Base-by-base conservation (phyloP, 2,113 vertebrate species). In the Ctenomys sociabilis region DNA sequence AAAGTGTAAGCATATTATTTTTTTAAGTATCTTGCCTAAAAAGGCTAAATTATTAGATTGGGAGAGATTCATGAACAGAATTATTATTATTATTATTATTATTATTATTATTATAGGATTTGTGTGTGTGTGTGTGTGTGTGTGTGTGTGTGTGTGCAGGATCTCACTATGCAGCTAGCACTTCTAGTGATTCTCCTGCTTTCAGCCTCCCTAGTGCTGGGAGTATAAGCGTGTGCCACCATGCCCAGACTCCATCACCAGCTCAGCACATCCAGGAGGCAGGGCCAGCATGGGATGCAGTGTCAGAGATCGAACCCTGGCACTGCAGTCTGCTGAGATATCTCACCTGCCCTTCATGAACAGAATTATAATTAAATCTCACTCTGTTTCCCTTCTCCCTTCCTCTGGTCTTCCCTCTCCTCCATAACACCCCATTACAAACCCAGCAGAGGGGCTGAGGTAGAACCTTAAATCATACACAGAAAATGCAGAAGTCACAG, bases 1-100 rank as follows among this genome's bases (percentile, higher is more conserved):
- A 40, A 91, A 86, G 75, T 37, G n/a, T 59, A 64, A 8, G 19
- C 28, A 73, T 7, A 26, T 37, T 54, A n/a, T 28, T 59, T 57
- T 94, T 90, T 57, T 32, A 66, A 89, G 30, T 22, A 37, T 45
- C 19, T 88, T 68, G 84, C 17, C 24, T 68, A 89, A 75, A 93
- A 93, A 73, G 17, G 91, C n/a, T 82, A 68, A 92, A 63, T 77
- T 63, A 90, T 64, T 49, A 93, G 30, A 85, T 7, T 88, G 68
- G 26, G 22, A 64, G 9, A 7, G 63, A 30, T 68, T 93, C 66
- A 57, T 63, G 43, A 93, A 35, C 30, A 81, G 7, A 40, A 82
- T 85, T 88, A 45, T 63, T 78, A 70, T 57, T 45, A 49, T 85
- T 91, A 37, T 63, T 78, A 70, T 57, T 45, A 49, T 85, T 88